These are phyloP conservation scores for Aldrovandia affinis DNA, from an alignment of 2,797 vertebrate species.

Conservation along the genomic window DNA sequence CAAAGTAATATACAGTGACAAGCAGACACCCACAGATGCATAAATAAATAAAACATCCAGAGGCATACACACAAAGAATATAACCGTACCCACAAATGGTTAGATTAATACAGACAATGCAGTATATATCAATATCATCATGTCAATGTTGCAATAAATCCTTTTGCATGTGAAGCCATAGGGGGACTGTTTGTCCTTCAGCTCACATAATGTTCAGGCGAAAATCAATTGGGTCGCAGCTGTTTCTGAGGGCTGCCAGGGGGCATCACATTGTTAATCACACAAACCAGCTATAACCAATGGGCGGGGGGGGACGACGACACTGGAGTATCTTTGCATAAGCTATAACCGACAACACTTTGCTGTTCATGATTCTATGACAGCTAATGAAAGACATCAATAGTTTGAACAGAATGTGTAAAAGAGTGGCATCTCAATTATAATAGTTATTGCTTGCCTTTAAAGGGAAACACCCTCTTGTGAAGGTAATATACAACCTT, in stretches of 20 bases:
- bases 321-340: background rate
- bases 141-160: background rate
- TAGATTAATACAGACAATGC: background rate
- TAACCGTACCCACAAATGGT: background rate
- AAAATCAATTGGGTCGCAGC: slow-evolving; percentile 71
- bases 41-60: background rate
- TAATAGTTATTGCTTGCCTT: background rate
- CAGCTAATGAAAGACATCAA: slow-evolving; percentile 4
- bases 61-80: background rate
- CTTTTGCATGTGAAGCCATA: background rate
- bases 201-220: background rate
- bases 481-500: too few species aligned
- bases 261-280: slow-evolving; percentile 61
- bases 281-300: slow-evolving; percentile 62
- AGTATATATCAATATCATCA: too few species aligned
- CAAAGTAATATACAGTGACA: background rate
- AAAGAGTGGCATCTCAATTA: background rate
- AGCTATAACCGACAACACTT: too few species aligned
- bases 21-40: background rate
- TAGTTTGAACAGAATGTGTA: background rate
- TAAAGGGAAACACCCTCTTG: background rate
- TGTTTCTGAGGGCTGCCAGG: slow-evolving; percentile 60
- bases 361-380: background rate
- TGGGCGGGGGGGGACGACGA: slow-evolving; percentile 18
- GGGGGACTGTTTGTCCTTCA: background rate